Conservation (phyloP, 2,113 vertebrate genomes). For the Grantiella picta region DNA sequence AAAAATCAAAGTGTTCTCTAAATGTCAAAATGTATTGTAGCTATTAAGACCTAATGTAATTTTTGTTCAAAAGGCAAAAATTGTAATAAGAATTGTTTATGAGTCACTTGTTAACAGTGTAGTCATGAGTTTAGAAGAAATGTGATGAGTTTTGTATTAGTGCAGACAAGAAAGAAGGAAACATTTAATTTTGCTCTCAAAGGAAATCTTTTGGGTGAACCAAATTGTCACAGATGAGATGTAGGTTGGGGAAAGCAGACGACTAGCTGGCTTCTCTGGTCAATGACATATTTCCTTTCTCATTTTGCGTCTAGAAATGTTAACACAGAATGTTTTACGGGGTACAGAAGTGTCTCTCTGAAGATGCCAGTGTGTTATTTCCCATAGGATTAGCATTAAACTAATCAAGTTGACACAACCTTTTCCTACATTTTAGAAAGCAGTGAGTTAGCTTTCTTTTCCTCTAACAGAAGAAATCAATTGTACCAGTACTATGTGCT, state of each 20-base stretch:
- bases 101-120: not conserved
- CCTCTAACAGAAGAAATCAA: not conserved
- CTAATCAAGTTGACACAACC: not conserved
- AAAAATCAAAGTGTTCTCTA: not conserved
- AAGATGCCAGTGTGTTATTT: not conserved
- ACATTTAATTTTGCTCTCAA: not conserved
- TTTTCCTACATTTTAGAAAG: not conserved
- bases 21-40: not conserved
- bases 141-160: not conserved
- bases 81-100: not conserved
- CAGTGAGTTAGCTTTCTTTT: not conserved
- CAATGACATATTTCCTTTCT: not conserved
- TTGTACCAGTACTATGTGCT: not conserved
- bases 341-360: not conserved
- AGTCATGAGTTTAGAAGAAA: not conserved
- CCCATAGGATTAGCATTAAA: not conserved
- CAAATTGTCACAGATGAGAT: fast-evolving
- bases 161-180: not conserved
- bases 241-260: not conserved
- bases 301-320: not conserved
- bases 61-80: not conserved
- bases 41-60: not conserved
- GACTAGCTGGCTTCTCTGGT: not conserved
- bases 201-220: not conserved
- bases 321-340: not conserved